A percentile compares a stretch with the other conserved stretches of the same genome.
phyloP scores from a whole-genome alignment of 2,113 vertebrate genomes.

The Cinclus mexicanus region DNA sequence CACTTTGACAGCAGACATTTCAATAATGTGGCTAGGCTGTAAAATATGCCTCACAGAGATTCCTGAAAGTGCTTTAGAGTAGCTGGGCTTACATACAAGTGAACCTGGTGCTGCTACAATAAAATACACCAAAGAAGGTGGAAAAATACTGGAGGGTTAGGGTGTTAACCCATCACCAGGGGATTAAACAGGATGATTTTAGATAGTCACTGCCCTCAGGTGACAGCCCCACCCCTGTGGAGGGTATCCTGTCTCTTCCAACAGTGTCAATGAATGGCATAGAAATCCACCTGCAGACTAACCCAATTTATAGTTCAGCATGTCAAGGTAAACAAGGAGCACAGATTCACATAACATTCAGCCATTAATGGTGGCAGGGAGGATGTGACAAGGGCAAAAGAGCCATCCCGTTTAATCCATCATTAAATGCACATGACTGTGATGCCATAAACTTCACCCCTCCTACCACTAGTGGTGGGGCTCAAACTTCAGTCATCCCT shows the following conservation, averaged over 20 bases:
- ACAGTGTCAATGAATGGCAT: neutral
- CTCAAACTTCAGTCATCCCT: neutral
- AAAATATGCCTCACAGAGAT: neutral
- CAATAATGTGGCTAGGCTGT: neutral
- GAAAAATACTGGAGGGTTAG: constrained; percentile 29
- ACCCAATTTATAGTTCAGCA: neutral
- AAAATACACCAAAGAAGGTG: neutral
- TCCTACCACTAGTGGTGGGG: neutral
- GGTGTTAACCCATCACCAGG: neutral
- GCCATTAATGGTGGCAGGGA: neutral
- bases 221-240: neutral
- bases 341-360: neutral
- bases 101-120: neutral
- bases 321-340: neutral
- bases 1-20: neutral
- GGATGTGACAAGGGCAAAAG: neutral
- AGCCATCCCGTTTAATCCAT: neutral
- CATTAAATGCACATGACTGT: neutral
- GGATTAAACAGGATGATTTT: constrained; percentile 1
- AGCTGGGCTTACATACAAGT: neutral
- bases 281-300: neutral
- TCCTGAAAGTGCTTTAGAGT: neutral
- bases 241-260: neutral
- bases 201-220: neutral
- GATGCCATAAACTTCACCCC: neutral